Conservation (phyloP, 2,888 invertebrate species). For the Polydesmus complanatus region DNA sequence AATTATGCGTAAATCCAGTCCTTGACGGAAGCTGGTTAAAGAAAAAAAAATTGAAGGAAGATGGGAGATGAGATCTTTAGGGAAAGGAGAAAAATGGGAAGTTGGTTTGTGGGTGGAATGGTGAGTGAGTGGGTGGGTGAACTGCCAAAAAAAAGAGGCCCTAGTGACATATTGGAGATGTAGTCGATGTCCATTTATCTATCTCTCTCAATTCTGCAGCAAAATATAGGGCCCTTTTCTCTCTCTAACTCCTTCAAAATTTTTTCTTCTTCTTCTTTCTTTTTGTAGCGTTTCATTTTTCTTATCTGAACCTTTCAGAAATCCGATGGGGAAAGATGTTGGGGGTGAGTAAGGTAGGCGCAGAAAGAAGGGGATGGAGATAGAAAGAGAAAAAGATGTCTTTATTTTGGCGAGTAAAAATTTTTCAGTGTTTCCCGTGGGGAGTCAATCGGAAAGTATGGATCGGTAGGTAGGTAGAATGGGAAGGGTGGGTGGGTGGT, state of each 20-base stretch:
- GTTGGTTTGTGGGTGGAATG: too few species aligned
- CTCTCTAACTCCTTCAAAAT: too few species aligned
- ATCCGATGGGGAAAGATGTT: not conserved
- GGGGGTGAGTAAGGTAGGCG: not conserved
- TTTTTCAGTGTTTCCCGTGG: not conserved
- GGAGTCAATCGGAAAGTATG: not conserved
- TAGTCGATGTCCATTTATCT: not conserved
- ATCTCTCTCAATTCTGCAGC: not conserved
- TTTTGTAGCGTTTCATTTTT: not conserved
- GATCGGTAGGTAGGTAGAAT: not conserved
- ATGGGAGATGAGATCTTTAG: not conserved
- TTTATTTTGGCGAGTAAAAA: not conserved
- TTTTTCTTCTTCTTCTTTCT: too few species aligned
- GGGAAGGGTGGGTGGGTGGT: not conserved
- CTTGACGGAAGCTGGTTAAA: too few species aligned
- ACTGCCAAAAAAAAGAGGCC: not conserved
- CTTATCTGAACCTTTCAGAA: not conserved
- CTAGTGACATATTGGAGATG: not conserved
- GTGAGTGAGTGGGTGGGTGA: too few species aligned
- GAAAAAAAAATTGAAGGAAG: not conserved
- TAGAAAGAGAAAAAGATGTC: not conserved
- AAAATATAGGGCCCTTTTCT: not conserved
- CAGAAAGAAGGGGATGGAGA: not conserved
- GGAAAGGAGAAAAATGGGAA: not conserved
- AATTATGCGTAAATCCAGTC: too few species aligned